Evolutionary conservation across 2,797 vertebrate species (phyloP).

Genomic region (Melanotaenia pygmaea): DNA sequence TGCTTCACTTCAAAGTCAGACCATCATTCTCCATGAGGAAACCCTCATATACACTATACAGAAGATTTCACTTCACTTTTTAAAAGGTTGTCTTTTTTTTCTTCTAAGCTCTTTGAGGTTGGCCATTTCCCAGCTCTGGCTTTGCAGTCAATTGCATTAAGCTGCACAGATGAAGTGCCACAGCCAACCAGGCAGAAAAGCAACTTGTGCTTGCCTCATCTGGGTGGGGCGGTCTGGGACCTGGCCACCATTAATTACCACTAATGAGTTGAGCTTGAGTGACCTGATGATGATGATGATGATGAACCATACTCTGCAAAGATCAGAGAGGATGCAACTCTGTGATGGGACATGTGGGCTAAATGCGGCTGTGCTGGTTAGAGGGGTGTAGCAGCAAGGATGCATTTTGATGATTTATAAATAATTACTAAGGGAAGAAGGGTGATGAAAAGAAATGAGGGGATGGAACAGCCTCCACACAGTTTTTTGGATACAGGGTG

Average conservation of each 20-base stretch:
- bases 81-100: slow-evolving; percentile 54
- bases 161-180: slow-evolving; percentile 60
- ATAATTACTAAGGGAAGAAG: slow-evolving; percentile 36
- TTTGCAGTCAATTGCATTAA: slow-evolving; percentile 64
- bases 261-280: slow-evolving; percentile 72
- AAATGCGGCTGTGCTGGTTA: slow-evolving; percentile 36
- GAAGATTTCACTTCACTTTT: slow-evolving; percentile 59
- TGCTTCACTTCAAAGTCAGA: slow-evolving; percentile 35
- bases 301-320: slow-evolving; percentile 31
- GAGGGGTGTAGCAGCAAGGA: slow-evolving; percentile 31
- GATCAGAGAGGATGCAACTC: slow-evolving; percentile 7
- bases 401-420: slow-evolving; percentile 47
- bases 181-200: slow-evolving; percentile 68
- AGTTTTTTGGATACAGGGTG: slow-evolving; percentile 10
- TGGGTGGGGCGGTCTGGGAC: slow-evolving; percentile 40
- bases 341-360: slow-evolving; percentile 36
- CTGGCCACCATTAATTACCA: slow-evolving; percentile 68
- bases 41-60: slow-evolving; percentile 26
- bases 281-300: slow-evolving; percentile 54
- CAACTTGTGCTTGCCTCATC: slow-evolving; percentile 48
- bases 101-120: slow-evolving; percentile 54
- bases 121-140: slow-evolving; percentile 60
- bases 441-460: slow-evolving; percentile 22
- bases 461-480: slow-evolving; percentile 5
- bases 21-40: slow-evolving; percentile 27